Evolutionary conservation across 2,113 vertebrate species (phyloP).

Genomic region (Macaca fascicularis): DNA sequence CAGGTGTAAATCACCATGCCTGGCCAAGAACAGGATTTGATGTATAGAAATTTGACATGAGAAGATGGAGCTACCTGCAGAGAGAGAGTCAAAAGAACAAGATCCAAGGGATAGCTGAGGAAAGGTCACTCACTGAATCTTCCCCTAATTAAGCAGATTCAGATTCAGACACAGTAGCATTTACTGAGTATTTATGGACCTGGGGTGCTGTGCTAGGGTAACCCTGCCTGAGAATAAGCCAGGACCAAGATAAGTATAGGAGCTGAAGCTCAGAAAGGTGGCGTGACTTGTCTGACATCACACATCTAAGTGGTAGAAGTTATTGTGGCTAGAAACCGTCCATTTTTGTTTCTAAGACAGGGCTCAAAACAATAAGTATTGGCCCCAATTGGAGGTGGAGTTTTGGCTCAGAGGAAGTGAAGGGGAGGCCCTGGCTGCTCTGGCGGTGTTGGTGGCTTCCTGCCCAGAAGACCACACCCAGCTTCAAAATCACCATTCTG

Average conservation of each 20-base stretch:
- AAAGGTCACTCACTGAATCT: not conserved
- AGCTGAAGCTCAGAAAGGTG: not conserved
- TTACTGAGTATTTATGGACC: not conserved
- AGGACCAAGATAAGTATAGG: not conserved
- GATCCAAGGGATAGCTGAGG: not conserved
- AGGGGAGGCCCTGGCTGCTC: conserved; percentile 26
- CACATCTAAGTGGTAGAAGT: not conserved
- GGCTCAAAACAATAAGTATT: not conserved
- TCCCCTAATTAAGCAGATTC: not conserved
- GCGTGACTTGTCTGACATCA: not conserved
- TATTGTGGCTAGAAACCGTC: not conserved
- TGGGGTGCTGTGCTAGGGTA: not conserved
- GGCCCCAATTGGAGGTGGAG: not conserved
- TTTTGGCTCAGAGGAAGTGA: conserved; percentile 57
- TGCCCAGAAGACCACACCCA: conserved; percentile 62
- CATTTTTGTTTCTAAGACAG: not conserved
- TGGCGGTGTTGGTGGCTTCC: conserved; percentile 47
- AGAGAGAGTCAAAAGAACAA: not conserved
- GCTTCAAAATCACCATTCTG: conserved; percentile 43
- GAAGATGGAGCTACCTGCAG: not conserved
- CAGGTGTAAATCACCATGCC: no score
- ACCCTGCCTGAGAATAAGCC: not conserved
- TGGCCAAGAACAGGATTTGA: not conserved
- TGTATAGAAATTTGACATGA: not conserved
- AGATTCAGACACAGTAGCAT: not conserved